phyloP scores from a whole-genome alignment of 2,888 invertebrate species.

The Steinernema scapterisci region DNA sequence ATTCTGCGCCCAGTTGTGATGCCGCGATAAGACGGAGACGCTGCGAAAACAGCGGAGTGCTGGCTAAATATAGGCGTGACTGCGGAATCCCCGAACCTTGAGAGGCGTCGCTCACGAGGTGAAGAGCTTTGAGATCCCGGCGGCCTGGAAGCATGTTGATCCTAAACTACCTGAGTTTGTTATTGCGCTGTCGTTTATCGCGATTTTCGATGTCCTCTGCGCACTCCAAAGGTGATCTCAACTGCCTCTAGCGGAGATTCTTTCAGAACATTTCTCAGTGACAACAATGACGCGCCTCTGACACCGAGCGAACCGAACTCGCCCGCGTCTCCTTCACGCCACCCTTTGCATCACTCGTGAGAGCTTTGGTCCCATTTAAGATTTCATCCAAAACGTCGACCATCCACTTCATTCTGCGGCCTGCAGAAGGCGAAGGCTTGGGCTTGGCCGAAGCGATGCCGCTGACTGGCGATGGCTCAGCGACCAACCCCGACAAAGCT shows the following conservation, averaged over 20 bases:
- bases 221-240: neutral
- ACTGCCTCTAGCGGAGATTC: neutral
- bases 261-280: conserved; percentile 4
- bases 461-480: neutral
- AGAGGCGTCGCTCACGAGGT: neutral
- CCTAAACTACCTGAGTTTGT: neutral
- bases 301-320: neutral
- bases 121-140: no score
- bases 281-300: neutral
- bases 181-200: neutral
- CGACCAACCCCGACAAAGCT: neutral
- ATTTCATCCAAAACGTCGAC: conserved; percentile 12
- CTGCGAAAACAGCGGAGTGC: conserved; percentile 6
- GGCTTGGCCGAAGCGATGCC: conserved; percentile 12
- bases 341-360: no score
- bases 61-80: conserved; percentile 7
- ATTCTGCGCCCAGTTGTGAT: neutral
- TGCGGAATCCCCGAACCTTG: neutral
- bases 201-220: neutral
- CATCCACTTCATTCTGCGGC: neutral
- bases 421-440: neutral
- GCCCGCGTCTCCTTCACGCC: neutral
- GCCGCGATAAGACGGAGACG: conserved; percentile 23
- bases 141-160: neutral
- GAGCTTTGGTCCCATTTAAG: neutral